A percentile compares a stretch with the other conserved stretches of the same genome.
Conservation (phyloP, 1,140 invertebrate genomes). For the Hyposmocoma kahamanoa region DNA sequence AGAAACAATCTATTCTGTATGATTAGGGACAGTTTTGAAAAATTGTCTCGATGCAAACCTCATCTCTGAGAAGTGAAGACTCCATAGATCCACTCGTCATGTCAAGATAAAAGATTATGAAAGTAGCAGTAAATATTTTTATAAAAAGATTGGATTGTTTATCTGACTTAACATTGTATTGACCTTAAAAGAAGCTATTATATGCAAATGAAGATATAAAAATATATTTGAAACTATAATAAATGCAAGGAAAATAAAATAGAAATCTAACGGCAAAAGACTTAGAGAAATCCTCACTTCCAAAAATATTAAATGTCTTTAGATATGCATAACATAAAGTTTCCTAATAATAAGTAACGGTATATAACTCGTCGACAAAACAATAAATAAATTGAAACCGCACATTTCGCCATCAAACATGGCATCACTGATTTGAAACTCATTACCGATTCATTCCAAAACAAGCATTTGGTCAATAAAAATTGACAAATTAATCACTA, state of each 20-base stretch:
- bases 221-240: too few relatives aligned
- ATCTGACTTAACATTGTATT: too few relatives aligned
- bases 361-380: not conserved
- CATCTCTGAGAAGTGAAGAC: not conserved
- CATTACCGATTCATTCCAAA: conserved; percentile 20
- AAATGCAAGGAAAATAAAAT: too few relatives aligned
- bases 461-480: conserved; percentile 10
- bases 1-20: conserved; percentile 48
- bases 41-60: conserved; percentile 12
- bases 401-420: conserved; percentile 8
- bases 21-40: conserved; percentile 36
- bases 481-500: conserved; percentile 22
- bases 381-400: conserved; percentile 6
- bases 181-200: too few relatives aligned
- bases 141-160: too few relatives aligned
- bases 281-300: too few relatives aligned
- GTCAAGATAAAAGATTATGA: not conserved
- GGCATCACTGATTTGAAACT: conserved; percentile 11
- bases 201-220: too few relatives aligned
- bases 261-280: too few relatives aligned
- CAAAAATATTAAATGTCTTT: too few relatives aligned
- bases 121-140: too few relatives aligned
- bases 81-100: not conserved
- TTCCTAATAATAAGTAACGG: not conserved
- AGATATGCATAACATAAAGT: too few relatives aligned